Evolutionary conservation across 2,113 vertebrate species (phyloP).

Genomic region (Coreoperca whiteheadi): DNA sequence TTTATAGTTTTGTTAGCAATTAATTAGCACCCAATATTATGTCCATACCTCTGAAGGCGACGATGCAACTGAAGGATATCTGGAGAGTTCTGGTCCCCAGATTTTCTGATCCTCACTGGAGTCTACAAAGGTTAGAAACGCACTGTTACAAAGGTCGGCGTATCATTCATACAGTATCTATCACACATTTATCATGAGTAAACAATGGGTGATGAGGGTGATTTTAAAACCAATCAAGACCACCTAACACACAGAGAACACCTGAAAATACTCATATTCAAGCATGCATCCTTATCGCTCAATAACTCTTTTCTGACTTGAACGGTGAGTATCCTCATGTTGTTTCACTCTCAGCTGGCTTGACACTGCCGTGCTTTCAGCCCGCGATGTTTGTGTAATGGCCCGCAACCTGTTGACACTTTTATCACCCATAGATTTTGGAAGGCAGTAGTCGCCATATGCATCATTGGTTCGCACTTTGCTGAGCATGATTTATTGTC

Average conservation of each 20-base stretch:
- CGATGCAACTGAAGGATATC: no score
- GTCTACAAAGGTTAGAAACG: background rate
- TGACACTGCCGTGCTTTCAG: constrained; percentile 17
- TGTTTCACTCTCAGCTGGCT: constrained; percentile 15
- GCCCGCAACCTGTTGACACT: constrained; percentile 73
- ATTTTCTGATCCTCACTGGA: background rate
- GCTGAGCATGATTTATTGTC: constrained; percentile 76
- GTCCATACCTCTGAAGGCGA: background rate
- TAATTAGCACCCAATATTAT: no score
- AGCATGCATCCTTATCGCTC: background rate
- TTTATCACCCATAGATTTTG: constrained; percentile 77
- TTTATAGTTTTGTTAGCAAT: background rate
- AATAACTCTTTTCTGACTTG: background rate
- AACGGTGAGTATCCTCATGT: background rate
- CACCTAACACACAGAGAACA: background rate
- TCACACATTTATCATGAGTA: background rate
- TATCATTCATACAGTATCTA: background rate
- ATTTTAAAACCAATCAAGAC: background rate
- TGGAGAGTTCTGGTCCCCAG: background rate
- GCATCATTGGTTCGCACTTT: constrained; percentile 63
- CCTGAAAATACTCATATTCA: no score
- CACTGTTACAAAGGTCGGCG: background rate
- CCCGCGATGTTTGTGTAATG: constrained; percentile 63
- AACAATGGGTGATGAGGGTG: background rate
- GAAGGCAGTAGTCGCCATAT: constrained; percentile 55